Percentiles rank a stretch among this genome's conserved stretches.
Conservation (phyloP, 2,113 vertebrate genomes). For the Sinocyclocheilus anophthalmus region DNA sequence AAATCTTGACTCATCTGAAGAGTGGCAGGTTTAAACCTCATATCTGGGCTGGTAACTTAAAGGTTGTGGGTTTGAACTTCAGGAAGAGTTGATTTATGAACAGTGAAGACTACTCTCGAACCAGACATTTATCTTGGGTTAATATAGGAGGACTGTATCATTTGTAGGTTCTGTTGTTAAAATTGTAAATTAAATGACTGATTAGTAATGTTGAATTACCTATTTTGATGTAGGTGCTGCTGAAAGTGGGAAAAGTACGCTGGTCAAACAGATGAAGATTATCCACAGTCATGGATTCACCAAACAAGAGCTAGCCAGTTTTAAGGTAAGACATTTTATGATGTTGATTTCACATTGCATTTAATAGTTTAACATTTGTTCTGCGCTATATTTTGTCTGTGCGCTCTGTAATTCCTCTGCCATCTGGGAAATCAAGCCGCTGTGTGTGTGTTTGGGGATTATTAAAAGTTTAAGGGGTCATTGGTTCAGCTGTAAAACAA, state of each 20-base stretch:
- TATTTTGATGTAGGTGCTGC: conserved; percentile 70
- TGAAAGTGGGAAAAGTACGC: conserved; percentile 79
- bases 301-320: conserved; percentile 75
- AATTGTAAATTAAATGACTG: background rate
- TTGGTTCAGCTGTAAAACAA: conserved; percentile 6
- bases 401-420: background rate
- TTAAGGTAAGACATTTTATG: conserved; percentile 70
- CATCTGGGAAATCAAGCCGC: conserved; percentile 8
- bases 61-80: background rate
- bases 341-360: background rate
- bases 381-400: background rate
- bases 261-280: conserved; percentile 84
- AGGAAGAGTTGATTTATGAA: background rate
- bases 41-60: background rate
- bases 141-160: background rate
- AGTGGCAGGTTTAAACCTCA: background rate
- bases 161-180: background rate
- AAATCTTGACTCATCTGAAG: background rate
- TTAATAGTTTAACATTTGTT: background rate
- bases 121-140: background rate
- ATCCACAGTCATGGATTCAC: conserved; percentile 80
- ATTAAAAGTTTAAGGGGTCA: conserved; percentile 24
- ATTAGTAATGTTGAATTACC: background rate
- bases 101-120: background rate
- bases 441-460: conserved; percentile 9